Evolutionary conservation across 2,888 invertebrate genomes (phyloP).

Genomic region (Biston betularia): DNA sequence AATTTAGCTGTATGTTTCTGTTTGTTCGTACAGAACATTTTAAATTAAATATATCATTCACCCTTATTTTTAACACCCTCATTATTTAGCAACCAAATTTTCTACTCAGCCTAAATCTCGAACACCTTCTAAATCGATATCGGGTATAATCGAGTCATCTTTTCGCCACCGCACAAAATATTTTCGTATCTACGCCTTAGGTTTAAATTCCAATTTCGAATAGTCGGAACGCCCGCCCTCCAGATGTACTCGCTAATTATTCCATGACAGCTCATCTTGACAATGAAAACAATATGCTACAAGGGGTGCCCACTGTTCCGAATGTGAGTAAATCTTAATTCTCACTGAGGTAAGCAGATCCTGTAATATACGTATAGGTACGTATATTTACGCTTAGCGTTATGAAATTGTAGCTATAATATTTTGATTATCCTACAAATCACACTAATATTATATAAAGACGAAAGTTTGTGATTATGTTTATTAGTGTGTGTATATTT

Average conservation of each 20-base stretch:
- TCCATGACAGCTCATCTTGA: constrained; percentile 62
- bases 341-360: neutral
- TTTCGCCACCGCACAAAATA: neutral
- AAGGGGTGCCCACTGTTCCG: constrained; percentile 48
- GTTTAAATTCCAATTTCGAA: constrained; percentile 17
- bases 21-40: no score
- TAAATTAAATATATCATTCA: neutral
- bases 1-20: no score
- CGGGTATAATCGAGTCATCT: constrained; percentile 43
- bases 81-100: constrained; percentile 42
- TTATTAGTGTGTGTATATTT: no score
- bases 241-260: constrained; percentile 64
- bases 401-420: neutral
- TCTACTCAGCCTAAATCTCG: constrained; percentile 42
- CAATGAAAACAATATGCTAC: constrained; percentile 55
- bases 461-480: no score
- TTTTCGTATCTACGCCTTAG: constrained; percentile 2
- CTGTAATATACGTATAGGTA: neutral
- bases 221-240: constrained; percentile 44
- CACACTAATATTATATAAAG: no score
- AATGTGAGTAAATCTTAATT: constrained; percentile 4
- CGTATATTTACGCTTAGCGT: neutral
- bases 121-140: constrained; percentile 48
- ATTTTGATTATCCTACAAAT: no score
- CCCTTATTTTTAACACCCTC: constrained; percentile 9